A percentile compares a stretch with the other conserved stretches of the same genome.
phyloP scores from a whole-genome alignment of 1,140 invertebrate species.

The Aphelenchoides besseyi region DNA sequence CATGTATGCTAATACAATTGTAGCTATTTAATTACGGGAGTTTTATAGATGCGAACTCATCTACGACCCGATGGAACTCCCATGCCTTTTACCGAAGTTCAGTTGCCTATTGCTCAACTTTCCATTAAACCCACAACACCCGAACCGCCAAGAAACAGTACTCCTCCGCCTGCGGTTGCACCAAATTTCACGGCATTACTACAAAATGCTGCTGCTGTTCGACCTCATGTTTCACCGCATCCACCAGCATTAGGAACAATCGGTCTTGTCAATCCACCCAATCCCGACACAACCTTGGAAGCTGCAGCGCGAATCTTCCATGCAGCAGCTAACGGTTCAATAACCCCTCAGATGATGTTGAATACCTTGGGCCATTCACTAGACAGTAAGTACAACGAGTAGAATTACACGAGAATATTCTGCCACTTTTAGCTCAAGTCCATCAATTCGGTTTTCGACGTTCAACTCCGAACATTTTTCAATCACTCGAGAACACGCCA shows the following conservation, averaged over 20 bases:
- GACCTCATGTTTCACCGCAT: background rate
- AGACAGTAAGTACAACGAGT: slow-evolving; percentile 28
- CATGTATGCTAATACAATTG: too few species aligned
- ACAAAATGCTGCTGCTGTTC: slow-evolving; percentile 14
- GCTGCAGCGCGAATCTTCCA: slow-evolving; percentile 22
- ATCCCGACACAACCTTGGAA: slow-evolving; percentile 24
- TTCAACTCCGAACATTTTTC: slow-evolving; percentile 35
- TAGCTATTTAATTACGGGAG: slow-evolving; percentile 33
- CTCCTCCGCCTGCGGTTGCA: background rate
- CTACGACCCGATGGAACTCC: slow-evolving; percentile 12
- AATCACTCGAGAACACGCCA: background rate
- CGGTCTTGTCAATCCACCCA: slow-evolving; percentile 15
- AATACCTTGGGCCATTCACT: slow-evolving; percentile 27
- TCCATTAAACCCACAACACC: slow-evolving; percentile 22
- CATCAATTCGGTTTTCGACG: slow-evolving; percentile 25
- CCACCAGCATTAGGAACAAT: background rate
- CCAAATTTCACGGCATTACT: slow-evolving; percentile 2
- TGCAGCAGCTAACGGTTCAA: slow-evolving; percentile 28
- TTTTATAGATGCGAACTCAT: slow-evolving; percentile 23
- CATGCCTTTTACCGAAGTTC: slow-evolving; percentile 13
- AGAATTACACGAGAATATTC: background rate
- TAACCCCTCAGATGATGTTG: slow-evolving; percentile 41
- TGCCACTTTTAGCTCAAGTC: slow-evolving; percentile 42
- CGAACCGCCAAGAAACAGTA: background rate
- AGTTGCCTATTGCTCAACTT: slow-evolving; percentile 13